Percentiles rank a stretch among this genome's conserved stretches.
phyloP scores from a whole-genome alignment of 2,888 invertebrate species.

The Rhagonycha fulva region DNA sequence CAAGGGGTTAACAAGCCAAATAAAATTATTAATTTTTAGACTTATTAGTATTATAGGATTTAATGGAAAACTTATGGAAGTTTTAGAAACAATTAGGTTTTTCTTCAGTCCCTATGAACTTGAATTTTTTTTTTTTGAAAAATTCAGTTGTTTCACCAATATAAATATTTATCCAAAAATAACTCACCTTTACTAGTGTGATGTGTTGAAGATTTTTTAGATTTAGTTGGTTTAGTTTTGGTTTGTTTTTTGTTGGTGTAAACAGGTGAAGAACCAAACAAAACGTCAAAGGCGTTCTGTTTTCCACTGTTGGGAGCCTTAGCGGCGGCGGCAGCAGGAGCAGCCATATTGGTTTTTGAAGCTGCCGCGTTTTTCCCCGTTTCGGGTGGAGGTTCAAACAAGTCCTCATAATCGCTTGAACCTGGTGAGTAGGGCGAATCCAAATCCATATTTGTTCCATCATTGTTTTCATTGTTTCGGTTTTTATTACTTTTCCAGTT shows the following conservation, averaged over 20 bases:
- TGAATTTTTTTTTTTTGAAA: too few relatives aligned
- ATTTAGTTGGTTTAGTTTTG: slow-evolving; percentile 28
- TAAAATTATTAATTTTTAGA: too few relatives aligned
- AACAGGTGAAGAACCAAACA: slow-evolving; percentile 64
- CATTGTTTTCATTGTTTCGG: slow-evolving; percentile 46
- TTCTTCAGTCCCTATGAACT: too few relatives aligned
- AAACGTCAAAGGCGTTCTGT: slow-evolving; percentile 64
- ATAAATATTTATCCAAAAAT: too few relatives aligned
- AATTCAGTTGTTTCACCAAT: too few relatives aligned
- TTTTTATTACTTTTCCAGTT: slow-evolving; percentile 26
- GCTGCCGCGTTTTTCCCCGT: slow-evolving; percentile 16
- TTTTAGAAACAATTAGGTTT: too few relatives aligned
- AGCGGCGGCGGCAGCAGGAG: background rate
- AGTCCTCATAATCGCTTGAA: slow-evolving; percentile 85
- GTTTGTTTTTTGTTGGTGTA: slow-evolving; percentile 42
- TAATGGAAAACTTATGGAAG: background rate
- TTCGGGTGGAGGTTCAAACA: slow-evolving; percentile 77
- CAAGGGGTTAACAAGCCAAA: background rate
- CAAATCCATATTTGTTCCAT: slow-evolving; percentile 67
- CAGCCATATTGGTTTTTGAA: slow-evolving; percentile 15
- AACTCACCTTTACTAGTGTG: slow-evolving; percentile 20
- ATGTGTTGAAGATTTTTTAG: slow-evolving; percentile 15
- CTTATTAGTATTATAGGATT: background rate
- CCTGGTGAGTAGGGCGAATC: slow-evolving; percentile 89
- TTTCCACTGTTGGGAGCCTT: slow-evolving; percentile 25